Percentiles rank a stretch among this genome's conserved stretches.
Evolutionary conservation across 2,113 vertebrate species (phyloP).

Genomic region (Eurypyga helias): DNA sequence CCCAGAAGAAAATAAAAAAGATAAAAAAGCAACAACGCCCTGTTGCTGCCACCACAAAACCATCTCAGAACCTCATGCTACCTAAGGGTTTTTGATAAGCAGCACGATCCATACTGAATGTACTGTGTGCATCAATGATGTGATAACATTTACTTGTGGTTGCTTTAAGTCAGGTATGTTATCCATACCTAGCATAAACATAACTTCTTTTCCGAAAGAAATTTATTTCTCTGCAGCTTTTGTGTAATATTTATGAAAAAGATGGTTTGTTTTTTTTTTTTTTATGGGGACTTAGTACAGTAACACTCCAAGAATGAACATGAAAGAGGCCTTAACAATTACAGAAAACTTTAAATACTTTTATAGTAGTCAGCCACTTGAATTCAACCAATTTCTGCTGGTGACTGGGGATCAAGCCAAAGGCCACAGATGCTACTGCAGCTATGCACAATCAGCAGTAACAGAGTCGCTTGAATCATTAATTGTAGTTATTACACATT

Average conservation of each 20-base stretch:
- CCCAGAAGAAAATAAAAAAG: background rate
- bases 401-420: background rate
- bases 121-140: background rate
- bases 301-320: background rate
- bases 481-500: background rate
- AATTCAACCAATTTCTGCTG: background rate
- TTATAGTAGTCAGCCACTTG: background rate
- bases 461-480: background rate
- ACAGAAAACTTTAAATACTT: background rate
- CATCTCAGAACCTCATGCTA: background rate
- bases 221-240: background rate
- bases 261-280: background rate
- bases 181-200: background rate
- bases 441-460: background rate
- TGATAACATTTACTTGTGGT: background rate
- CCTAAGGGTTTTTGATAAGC: background rate
- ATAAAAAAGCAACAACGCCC: rapidly evolving
- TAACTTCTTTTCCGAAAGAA: background rate
- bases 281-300: background rate
- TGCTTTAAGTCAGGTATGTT: background rate
- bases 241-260: background rate
- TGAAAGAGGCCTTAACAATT: background rate
- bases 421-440: background rate
- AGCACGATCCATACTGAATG: background rate
- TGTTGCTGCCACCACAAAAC: background rate